Base-by-base conservation (phyloP, 1,140 invertebrate genomes). In the Chrysoperla carnea region DNA sequence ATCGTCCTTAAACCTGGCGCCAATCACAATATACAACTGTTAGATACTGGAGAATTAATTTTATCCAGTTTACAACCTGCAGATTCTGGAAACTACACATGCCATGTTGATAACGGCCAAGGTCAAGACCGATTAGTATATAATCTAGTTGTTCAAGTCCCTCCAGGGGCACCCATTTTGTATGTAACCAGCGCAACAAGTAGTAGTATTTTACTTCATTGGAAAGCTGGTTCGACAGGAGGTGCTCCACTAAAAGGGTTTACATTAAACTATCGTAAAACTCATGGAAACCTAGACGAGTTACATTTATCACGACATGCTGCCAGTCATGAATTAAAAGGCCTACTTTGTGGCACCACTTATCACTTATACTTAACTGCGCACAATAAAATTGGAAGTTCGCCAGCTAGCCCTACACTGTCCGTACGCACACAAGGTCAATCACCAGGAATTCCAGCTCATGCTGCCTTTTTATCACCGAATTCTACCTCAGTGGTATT, bases 51-150 rank as follows among this genome's bases (percentile, higher is more conserved):
- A 0, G 76, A 81, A 49, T 51, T 82, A 12, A 67, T 76, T 28
- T 59, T 82, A 2, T 67, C 72, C 1, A 73, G 68, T 52, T 54
- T 81, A 7, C 74, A 78, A 51, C 58, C 72, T 43, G 59, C 65
- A 3, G 81, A 85, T 54, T 64, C 72, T 7, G 80, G 77, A 6
- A 82, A 84, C 58, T 84, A 84, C 49, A 75, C 79, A 3, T 87
- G 84, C 47, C 71, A 73, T 36, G 81, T 81, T 8, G 72, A 76
- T 46, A 85, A 87, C 49, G 66, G 69, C 6, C 67, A 81, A 36
- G 80, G 81, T 4, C 70, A 69, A n/a, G 76, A 79, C 51, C 62
- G 70, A 43, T 55, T 76, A 2, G 66, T 70, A 2, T 76, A 74
- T 46, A 62, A 64, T n/a, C 55, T 78, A 3, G 60, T 69, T 6